Evolutionary conservation across 2,888 invertebrate genomes (phyloP).

Genomic region (Eucriotettix oculatus): DNA sequence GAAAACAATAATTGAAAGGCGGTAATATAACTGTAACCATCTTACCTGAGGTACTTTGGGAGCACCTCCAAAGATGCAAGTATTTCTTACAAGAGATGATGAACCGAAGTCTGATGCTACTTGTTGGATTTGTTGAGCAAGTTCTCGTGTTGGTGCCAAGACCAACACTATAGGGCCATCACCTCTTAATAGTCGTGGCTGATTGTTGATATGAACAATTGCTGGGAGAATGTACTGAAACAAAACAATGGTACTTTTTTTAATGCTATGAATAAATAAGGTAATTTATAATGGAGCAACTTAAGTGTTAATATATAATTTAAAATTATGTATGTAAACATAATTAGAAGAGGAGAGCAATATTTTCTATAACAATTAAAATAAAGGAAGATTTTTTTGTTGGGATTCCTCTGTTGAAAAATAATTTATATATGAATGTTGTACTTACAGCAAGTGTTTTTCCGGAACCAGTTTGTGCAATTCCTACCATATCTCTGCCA

Average conservation of each 20-base stretch:
- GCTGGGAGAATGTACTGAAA: constrained; percentile 76
- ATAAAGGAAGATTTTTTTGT: not conserved
- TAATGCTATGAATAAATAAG: not conserved
- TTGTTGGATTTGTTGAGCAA: constrained; percentile 86
- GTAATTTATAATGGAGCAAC: not conserved
- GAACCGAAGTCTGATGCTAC: constrained; percentile 87
- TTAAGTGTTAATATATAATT: not conserved
- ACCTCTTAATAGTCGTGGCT: constrained; percentile 66
- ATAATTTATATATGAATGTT: not conserved
- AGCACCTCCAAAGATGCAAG: constrained; percentile 95
- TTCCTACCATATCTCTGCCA: constrained; percentile 85
- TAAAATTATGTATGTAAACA: not conserved
- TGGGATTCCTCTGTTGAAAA: too few species aligned
- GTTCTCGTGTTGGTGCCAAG: constrained; percentile 78
- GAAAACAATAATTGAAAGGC: too few species aligned
- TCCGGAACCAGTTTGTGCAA: constrained; percentile 86
- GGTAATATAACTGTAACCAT: not conserved
- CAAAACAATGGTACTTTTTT: not conserved
- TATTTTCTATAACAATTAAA: not conserved
- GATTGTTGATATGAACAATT: constrained; percentile 86
- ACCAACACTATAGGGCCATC: constrained; percentile 91
- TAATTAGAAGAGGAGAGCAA: too few species aligned
- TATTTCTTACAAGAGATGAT: constrained; percentile 76
- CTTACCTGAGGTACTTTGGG: constrained; percentile 52
- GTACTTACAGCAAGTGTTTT: constrained; percentile 62